Percentiles rank a stretch among this genome's conserved stretches.
Conservation (phyloP, 2,113 vertebrate species). For the Dissostichus mawsoni region DNA sequence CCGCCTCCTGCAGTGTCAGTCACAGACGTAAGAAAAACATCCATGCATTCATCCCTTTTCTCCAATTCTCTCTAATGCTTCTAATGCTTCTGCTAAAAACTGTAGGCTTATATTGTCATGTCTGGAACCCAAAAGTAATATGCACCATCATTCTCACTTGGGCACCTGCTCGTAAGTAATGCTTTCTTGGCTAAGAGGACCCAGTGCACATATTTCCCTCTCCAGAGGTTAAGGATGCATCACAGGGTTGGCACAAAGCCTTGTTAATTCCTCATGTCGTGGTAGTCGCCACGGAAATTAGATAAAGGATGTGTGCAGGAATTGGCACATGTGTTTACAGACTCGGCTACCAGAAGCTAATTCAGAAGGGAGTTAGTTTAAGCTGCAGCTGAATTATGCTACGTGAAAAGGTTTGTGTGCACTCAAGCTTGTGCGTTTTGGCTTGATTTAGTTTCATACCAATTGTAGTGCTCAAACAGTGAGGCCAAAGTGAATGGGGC, state of each 20-base stretch:
- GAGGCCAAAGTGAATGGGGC: not conserved
- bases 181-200: not conserved
- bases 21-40: conserved; percentile 82
- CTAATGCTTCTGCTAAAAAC: not conserved
- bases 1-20: conserved; percentile 88
- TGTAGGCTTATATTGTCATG: not conserved
- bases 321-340: conserved; percentile 72
- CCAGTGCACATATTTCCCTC: conserved; percentile 1
- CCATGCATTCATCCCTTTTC: not conserved
- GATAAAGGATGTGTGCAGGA: conserved; percentile 59
- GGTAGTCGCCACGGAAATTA: conserved; percentile 59
- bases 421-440: not conserved
- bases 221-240: conserved; percentile 25
- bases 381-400: no score
- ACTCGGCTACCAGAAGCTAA: not conserved
- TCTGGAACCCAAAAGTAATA: not conserved
- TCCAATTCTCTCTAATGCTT: not conserved
- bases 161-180: not conserved
- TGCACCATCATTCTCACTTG: not conserved
- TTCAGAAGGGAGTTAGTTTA: not conserved
- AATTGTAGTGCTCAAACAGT: not conserved
- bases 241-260: conserved; percentile 75
- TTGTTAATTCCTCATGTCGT: conserved; percentile 35
- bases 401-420: not conserved
- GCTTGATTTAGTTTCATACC: not conserved